A percentile compares a stretch with the other conserved stretches of the same genome.
phyloP scores from a whole-genome alignment of 2,888 invertebrate genomes.

The Lamproptera curius region DNA sequence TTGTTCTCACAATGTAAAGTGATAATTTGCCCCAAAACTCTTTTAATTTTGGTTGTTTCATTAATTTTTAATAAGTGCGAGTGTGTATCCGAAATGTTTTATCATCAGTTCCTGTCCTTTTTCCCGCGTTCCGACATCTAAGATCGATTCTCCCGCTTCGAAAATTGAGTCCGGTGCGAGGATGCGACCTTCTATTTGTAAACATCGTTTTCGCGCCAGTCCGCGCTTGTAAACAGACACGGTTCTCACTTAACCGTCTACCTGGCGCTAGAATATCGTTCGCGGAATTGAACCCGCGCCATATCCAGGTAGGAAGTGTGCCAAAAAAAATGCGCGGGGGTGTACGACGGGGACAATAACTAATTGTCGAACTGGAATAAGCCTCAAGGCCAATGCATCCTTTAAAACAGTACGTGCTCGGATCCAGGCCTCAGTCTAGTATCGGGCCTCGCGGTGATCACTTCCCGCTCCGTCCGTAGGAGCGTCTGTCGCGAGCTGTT shows the following conservation, averaged over 20 bases:
- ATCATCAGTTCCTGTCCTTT: no score
- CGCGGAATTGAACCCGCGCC: constrained; percentile 33
- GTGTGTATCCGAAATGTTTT: no score
- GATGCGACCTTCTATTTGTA: constrained; percentile 57
- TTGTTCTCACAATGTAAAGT: no score
- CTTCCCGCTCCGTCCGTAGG: constrained; percentile 41
- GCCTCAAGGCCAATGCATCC: constrained; percentile 63
- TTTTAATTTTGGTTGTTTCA: no score
- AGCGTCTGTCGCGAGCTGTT: constrained; percentile 43
- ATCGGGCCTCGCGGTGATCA: constrained; percentile 60
- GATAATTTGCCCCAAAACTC: no score
- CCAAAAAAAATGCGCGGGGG: constrained; percentile 38
- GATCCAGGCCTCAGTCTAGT: constrained; percentile 71
- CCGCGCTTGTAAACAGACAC: constrained; percentile 63
- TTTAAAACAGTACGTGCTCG: constrained; percentile 64
- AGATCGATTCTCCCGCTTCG: no score
- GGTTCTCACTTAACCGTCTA: constrained; percentile 51
- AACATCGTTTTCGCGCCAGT: constrained; percentile 71
- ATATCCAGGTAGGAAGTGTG: constrained; percentile 38
- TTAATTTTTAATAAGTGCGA: no score
- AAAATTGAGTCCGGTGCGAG: constrained; percentile 16
- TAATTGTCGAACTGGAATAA: constrained; percentile 60
- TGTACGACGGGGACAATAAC: constrained; percentile 42
- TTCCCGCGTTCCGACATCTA: no score
- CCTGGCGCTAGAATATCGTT: constrained; percentile 45